Base-by-base conservation (phyloP, 2,113 vertebrate species). In the Urocolius indicus region DNA sequence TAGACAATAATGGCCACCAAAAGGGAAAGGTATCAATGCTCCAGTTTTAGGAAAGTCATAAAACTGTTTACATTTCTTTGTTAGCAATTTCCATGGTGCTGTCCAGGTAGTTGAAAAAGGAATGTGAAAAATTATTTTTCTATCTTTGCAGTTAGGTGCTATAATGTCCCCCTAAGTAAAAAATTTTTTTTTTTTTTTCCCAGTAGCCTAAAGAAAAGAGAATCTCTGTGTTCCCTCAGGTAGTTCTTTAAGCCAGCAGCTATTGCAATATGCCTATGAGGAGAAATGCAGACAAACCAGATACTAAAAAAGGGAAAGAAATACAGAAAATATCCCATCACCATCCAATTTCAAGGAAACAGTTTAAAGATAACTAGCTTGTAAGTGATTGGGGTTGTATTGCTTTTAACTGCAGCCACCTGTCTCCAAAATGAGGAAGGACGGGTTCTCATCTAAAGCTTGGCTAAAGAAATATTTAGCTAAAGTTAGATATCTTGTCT, bases 341-440 rank as follows among this genome's bases (percentile, higher is more conserved):
- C 68, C 55, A 51, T 73, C 82, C 49, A 68, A 43, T 91, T 94
- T 82, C 68, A 87, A 61, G 14, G 54, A 95, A 95, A 91, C 84
- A 85, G 69, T 71, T 92, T 84, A 71, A 95, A 90, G 43, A 95
- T 94, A 96, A 94, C 85, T 92, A 93, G 94, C 65, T 77, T 92
- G 34, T 95, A 94, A 95, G 85, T 92, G 57, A 95, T 93, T 89
- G 54, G 66, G 66, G 61, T 89, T 92, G 90, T 79, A 87, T 72
- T 79, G 43, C n/a, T 79, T 95, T 94, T 93, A 94, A 93, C 63
- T 85, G 75, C 81, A 83, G 58, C 74, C 81, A 93, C 93, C 93
- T 94, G 87, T 93, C 95, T 88, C 54, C 32, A 38, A 63, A 59
- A 91, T 62, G 5, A 85, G 41, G 34, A 91, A 30, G 69, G 84